Evolutionary conservation across 2,888 invertebrate species (phyloP).

Genomic region (Adelphocoris suturalis): DNA sequence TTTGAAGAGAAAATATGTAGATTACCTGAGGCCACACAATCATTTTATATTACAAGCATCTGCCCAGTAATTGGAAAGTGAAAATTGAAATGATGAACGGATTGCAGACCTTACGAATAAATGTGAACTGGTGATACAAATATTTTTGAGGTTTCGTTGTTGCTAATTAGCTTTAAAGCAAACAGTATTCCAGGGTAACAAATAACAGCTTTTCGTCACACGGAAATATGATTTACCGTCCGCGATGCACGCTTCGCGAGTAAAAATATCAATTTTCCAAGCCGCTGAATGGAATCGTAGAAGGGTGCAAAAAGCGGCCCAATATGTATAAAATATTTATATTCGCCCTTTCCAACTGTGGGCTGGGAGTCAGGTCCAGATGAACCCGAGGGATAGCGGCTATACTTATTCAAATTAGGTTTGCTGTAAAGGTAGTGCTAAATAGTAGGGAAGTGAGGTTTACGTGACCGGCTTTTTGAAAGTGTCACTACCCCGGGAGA

Average conservation of each 20-base stretch:
- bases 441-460: constrained; percentile 64
- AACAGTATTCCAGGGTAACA: not conserved
- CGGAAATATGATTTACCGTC: not conserved
- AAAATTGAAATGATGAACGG: not conserved
- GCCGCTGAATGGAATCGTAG: not conserved
- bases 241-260: not conserved
- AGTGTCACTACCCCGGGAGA: constrained; percentile 56
- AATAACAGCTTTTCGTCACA: not conserved
- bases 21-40: too few relatives aligned
- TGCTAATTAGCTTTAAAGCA: not conserved
- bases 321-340: not conserved
- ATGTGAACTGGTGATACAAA: not conserved
- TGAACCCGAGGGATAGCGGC: not conserved
- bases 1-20: too few relatives aligned
- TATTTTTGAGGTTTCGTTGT: not conserved
- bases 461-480: constrained; percentile 61
- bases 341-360: not conserved
- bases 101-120: not conserved
- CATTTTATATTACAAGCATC: too few relatives aligned
- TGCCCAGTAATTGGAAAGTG: not conserved
- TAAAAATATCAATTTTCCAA: not conserved
- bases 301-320: not conserved
- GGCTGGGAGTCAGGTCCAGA: not conserved
- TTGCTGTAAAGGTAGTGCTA: constrained; percentile 56
- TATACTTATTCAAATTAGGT: constrained; percentile 57